phyloP scores from a whole-genome alignment of 1,140 invertebrate genomes.

The Drosophila obscura region DNA sequence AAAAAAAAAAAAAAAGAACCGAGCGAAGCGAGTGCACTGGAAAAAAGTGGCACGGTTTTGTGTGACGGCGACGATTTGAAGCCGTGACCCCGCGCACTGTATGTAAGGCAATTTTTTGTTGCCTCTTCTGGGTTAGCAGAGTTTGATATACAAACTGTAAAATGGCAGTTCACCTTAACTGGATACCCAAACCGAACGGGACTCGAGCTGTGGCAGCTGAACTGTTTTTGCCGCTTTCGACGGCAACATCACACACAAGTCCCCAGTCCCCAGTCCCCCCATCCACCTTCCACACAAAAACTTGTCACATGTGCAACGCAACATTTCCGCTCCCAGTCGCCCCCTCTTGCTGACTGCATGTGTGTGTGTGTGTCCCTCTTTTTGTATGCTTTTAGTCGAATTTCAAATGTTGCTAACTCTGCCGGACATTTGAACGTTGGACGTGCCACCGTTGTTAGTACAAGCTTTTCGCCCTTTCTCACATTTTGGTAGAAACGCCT shows the following conservation, averaged over 20 bases:
- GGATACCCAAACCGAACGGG: conserved; percentile 61
- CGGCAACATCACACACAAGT: conserved; percentile 29
- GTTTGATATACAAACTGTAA: conserved; percentile 76
- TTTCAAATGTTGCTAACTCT: conserved; percentile 80
- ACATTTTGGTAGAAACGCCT: neutral
- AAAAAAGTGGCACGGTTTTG: conserved; percentile 56
- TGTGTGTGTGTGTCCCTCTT: conserved; percentile 20
- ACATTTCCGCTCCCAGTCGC: conserved; percentile 57
- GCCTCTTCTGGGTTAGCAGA: conserved; percentile 32
- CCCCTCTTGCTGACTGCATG: conserved; percentile 22
- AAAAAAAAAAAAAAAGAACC: conserved; percentile 11
- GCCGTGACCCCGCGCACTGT: conserved; percentile 61
- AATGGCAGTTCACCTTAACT: conserved; percentile 79
- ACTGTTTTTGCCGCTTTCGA: conserved; percentile 65
- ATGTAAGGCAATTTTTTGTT: conserved; percentile 47
- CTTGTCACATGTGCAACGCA: conserved; percentile 78
- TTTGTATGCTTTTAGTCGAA: conserved; percentile 73
- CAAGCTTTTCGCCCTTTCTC: neutral
- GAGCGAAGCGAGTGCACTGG: conserved; percentile 17
- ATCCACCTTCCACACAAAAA: conserved; percentile 37
- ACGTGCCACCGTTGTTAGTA: conserved; percentile 46
- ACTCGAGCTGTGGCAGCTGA: conserved; percentile 45
- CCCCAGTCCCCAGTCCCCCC: no score
- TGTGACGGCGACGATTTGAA: conserved; percentile 74
- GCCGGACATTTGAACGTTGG: conserved; percentile 64